A percentile compares a stretch with the other conserved stretches of the same genome.
phyloP scores from a whole-genome alignment of 2,888 invertebrate species.

The Netelia virgata region DNA sequence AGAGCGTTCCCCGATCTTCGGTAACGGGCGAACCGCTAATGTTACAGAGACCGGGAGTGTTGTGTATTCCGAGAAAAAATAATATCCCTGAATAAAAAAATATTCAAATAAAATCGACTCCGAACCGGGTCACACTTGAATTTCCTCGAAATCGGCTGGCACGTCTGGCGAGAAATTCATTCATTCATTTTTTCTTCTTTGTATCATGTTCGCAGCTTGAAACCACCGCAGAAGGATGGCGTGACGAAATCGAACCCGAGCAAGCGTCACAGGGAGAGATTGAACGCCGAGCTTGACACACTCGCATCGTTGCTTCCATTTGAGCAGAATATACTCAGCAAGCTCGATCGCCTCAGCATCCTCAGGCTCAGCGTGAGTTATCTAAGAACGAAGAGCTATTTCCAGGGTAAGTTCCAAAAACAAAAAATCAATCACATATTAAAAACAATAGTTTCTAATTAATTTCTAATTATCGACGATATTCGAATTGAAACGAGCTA shows the following conservation, averaged over 20 bases:
- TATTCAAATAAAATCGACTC: background rate
- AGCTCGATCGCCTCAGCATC: conserved; percentile 98
- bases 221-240: conserved; percentile 97
- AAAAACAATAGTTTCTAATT: background rate
- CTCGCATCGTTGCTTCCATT: conserved; percentile 97
- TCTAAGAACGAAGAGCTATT: conserved; percentile 99
- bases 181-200: conserved; percentile 41
- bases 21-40: background rate
- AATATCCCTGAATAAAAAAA: background rate
- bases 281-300: conserved; percentile 99
- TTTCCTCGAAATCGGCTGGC: background rate
- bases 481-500: too few species aligned
- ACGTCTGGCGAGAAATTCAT: conserved; percentile 11
- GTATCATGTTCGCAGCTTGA: conserved; percentile 90
- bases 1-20: conserved; percentile 3
- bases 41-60: background rate
- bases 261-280: conserved; percentile 98
- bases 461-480: too few species aligned
- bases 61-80: background rate
- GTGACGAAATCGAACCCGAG: conserved; percentile 99
- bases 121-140: conserved; percentile 1
- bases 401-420: conserved; percentile 93
- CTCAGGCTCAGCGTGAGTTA: conserved; percentile 99
- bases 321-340: conserved; percentile 98
- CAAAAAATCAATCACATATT: background rate